phyloP scores from a whole-genome alignment of 2,113 vertebrate species.

The Andinoacara biseriatus region DNA sequence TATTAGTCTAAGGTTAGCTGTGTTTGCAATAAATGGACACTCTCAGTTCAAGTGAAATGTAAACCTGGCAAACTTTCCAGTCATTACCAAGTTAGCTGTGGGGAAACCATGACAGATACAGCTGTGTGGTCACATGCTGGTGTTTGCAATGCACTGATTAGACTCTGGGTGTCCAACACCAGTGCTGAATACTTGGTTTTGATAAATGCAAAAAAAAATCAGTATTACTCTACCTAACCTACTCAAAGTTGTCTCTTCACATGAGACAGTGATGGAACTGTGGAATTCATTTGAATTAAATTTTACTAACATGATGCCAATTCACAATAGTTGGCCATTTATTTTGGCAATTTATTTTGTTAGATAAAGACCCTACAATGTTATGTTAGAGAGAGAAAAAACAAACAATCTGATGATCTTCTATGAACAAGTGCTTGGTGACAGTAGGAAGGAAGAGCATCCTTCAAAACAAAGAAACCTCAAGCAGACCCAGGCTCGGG shows the following conservation, averaged over 20 bases:
- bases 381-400: neutral
- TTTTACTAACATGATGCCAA: too few relatives aligned
- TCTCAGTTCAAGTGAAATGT: neutral
- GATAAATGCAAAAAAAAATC: neutral
- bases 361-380: too few relatives aligned
- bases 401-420: neutral
- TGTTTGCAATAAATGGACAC: neutral
- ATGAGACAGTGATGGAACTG: neutral
- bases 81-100: neutral
- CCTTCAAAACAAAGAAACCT: neutral
- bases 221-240: neutral
- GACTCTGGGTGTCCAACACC: neutral
- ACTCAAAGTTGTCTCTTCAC: neutral
- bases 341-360: too few relatives aligned
- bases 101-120: slow-evolving; percentile 5
- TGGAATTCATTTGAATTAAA: too few relatives aligned
- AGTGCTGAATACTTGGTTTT: neutral
- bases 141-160: slow-evolving; percentile 19
- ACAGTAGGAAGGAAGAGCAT: neutral
- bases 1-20: neutral
- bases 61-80: neutral
- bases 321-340: too few relatives aligned
- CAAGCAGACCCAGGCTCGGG: neutral
- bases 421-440: neutral
- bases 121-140: slow-evolving; percentile 13